These are phyloP conservation scores for Hoplostethus mediterraneus DNA, from an alignment of 2,797 vertebrate genomes.

Conservation along the genomic window DNA sequence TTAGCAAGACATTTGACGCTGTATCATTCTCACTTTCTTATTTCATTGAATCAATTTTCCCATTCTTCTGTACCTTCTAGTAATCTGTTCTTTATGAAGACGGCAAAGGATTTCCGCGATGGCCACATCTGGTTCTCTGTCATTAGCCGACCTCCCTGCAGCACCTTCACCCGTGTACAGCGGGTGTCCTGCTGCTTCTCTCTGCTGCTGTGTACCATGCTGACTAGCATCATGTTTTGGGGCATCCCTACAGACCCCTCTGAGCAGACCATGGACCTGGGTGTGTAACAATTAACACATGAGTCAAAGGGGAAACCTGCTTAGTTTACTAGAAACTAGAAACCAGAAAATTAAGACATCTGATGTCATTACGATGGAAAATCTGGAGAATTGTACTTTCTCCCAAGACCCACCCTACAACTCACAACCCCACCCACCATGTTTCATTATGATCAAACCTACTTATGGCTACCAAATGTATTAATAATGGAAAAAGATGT, in stretches of 20 bases:
- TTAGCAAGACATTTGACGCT: not conserved
- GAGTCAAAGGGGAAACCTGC: not conserved
- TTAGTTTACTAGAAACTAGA: not conserved
- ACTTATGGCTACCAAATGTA: not conserved
- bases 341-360: not conserved
- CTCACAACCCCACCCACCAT: too few species aligned
- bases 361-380: not conserved
- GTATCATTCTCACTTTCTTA: not conserved
- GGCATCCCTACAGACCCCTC: conserved; percentile 93
- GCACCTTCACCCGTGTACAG: conserved; percentile 93
- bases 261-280: conserved; percentile 96
- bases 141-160: conserved; percentile 89
- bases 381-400: not conserved
- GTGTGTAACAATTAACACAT: conserved; percentile 75
- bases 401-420: too few species aligned
- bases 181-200: conserved; percentile 96
- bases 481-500: not conserved
- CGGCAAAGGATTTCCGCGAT: conserved; percentile 92
- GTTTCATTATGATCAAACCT: too few species aligned
- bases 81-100: conserved; percentile 95
- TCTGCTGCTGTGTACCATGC: conserved; percentile 95
- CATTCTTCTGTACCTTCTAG: conserved; percentile 67
- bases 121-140: conserved; percentile 97
- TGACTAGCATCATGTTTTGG: conserved; percentile 98
- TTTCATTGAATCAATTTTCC: not conserved